phyloP scores from a whole-genome alignment of 2,113 vertebrate genomes.

The Rhipidura dahli region DNA sequence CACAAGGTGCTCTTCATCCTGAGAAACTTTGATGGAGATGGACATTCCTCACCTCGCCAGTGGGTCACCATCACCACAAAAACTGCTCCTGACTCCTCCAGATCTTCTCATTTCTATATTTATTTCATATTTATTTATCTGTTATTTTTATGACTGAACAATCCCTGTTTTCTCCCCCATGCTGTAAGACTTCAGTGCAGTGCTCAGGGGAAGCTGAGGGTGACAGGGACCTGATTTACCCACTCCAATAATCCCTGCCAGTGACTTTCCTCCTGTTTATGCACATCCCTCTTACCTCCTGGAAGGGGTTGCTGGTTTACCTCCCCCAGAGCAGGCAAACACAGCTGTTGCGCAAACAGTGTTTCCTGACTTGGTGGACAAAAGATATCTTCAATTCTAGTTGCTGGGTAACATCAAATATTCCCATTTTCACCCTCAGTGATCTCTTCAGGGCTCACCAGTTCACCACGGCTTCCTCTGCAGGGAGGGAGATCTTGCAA shows the following conservation, averaged over 20 bases:
- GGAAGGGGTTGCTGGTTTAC: background rate
- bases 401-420: conserved; percentile 33
- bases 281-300: background rate
- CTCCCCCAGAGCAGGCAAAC: background rate
- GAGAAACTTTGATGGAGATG: background rate
- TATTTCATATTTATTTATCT: background rate
- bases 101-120: background rate
- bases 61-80: background rate
- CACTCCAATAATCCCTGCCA: background rate
- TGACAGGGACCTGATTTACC: background rate
- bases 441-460: background rate
- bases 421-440: background rate
- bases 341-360: background rate
- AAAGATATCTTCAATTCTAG: background rate
- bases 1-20: background rate
- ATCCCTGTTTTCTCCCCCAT: accelerated
- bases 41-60: background rate
- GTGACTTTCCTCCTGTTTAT: background rate
- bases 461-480: background rate
- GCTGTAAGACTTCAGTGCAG: background rate
- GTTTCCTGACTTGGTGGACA: background rate
- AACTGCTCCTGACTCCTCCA: background rate
- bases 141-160: background rate
- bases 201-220: background rate
- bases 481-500: background rate